These are phyloP conservation scores for Rhabditoides inermis DNA, from an alignment of 2,888 invertebrate genomes.

Conservation along the genomic window DNA sequence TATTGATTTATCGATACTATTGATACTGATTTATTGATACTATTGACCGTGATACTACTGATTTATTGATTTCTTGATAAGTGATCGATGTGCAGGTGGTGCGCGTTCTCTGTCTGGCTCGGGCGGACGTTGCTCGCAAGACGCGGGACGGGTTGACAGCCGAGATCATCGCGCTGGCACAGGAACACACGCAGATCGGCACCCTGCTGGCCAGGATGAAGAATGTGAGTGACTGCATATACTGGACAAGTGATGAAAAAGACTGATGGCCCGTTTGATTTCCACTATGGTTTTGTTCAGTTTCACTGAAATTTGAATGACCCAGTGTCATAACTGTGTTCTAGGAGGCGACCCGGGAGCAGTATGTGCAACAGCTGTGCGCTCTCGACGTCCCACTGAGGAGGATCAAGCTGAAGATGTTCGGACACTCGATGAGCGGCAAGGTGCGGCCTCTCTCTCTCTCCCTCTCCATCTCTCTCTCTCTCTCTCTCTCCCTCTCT, in stretches of 20 bases:
- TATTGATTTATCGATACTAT: no score
- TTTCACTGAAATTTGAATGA: not conserved
- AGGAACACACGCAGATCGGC: slow-evolving; percentile 66
- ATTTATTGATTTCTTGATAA: no score
- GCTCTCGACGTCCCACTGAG: slow-evolving; percentile 48
- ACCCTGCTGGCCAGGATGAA: slow-evolving; percentile 64
- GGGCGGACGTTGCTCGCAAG: slow-evolving; percentile 58
- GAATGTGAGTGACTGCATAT: slow-evolving; percentile 56
- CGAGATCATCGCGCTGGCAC: slow-evolving; percentile 70
- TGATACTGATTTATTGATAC: no score
- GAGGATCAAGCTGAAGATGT: slow-evolving; percentile 65
- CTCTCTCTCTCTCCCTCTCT: slow-evolving; percentile 20
- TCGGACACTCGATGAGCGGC: slow-evolving; percentile 64
- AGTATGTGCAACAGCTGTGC: slow-evolving; percentile 62
- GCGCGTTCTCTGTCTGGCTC: slow-evolving; percentile 65
- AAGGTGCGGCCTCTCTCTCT: slow-evolving; percentile 22
- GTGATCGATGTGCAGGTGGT: no score
- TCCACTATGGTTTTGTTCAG: not conserved
- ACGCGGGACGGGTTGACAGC: slow-evolving; percentile 65
- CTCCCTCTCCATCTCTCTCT: slow-evolving; percentile 2
- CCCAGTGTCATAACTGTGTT: not conserved
- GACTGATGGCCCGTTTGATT: not conserved
- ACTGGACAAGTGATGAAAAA: not conserved
- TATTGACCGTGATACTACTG: no score
- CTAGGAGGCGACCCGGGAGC: slow-evolving; percentile 54